Conservation (phyloP, 2,113 vertebrate genomes). For the Onychorhynchus coronatus region DNA sequence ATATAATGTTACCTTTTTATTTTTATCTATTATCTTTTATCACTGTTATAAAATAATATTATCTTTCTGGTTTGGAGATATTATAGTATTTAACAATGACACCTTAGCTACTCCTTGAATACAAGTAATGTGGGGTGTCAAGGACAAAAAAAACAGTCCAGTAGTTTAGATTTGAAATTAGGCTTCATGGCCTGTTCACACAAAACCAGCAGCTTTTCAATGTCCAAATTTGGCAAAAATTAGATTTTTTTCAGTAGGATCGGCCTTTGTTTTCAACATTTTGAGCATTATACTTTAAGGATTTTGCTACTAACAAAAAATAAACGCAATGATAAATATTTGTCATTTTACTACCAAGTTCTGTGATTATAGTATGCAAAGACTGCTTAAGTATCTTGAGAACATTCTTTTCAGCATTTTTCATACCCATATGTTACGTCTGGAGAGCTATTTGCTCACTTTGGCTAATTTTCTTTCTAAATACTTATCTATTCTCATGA, state of each 20-base stretch:
- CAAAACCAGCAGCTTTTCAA: neutral
- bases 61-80: neutral
- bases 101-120: neutral
- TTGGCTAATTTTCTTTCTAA: neutral
- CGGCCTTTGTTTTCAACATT: neutral
- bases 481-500: neutral
- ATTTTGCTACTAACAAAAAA: neutral
- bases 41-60: no score
- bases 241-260: neutral
- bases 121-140: no score
- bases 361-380: neutral
- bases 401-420: neutral
- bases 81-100: fast-evolving
- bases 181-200: neutral
- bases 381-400: neutral
- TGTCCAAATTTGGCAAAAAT: neutral
- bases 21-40: no score
- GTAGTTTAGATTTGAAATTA: neutral
- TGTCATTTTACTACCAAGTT: neutral
- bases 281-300: neutral
- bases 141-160: neutral
- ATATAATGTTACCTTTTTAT: no score
- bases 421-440: neutral
- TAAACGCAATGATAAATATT: neutral
- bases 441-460: neutral